phyloP scores from a whole-genome alignment of 92 coral and sea anemone genomes.

The Porites lobata region DNA sequence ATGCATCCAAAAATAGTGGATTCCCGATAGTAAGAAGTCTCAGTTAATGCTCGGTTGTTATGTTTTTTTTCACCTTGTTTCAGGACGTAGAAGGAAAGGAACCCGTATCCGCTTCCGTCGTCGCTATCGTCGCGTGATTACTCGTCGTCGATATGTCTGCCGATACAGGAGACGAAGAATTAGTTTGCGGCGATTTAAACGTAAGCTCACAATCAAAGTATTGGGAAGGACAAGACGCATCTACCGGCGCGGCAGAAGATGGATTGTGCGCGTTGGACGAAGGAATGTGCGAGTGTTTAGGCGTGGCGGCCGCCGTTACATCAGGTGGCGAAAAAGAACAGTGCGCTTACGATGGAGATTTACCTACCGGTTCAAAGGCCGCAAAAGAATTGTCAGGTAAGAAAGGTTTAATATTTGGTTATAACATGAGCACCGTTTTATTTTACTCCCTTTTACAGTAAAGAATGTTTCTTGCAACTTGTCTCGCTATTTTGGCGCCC shows the following conservation, averaged over 20 bases:
- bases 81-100: constrained; percentile 4
- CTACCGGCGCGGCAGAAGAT: not conserved
- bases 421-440: not conserved
- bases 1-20: too few relatives aligned
- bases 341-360: not conserved
- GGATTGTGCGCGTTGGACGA: constrained; percentile 7
- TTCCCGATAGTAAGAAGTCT: too few relatives aligned
- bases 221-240: not conserved
- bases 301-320: constrained; percentile 16
- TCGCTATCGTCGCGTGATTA: constrained; percentile 10
- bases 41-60: not conserved
- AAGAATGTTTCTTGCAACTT: too few relatives aligned
- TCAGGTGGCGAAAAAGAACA: not conserved
- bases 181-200: constrained; percentile 1
- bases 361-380: constrained; percentile 8
- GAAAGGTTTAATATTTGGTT: not conserved
- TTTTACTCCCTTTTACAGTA: not conserved
- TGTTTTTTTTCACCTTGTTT: not conserved
- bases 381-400: constrained; percentile 12
- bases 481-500: too few relatives aligned
- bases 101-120: not conserved
- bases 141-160: constrained; percentile 15
- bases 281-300: not conserved
- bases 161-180: not conserved
- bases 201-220: not conserved